phyloP scores from a whole-genome alignment of 2,888 invertebrate genomes.

The Periphyllus acericola region DNA sequence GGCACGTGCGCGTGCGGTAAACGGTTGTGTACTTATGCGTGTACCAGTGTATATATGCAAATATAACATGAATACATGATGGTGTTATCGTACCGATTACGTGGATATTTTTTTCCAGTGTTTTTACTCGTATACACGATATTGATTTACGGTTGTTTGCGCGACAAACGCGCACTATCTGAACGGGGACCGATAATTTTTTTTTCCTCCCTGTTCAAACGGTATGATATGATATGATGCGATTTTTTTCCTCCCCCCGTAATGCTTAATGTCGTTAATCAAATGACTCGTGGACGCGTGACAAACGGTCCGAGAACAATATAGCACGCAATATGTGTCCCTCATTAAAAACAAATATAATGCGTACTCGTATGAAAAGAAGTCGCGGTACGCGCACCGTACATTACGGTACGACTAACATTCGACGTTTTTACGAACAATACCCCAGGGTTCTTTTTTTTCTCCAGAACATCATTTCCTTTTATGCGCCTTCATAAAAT shows the following conservation, averaged over 20 bases:
- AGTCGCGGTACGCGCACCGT: neutral
- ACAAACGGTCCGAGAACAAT: neutral
- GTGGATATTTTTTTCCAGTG: no score
- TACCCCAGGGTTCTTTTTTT: neutral
- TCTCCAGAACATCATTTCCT: neutral
- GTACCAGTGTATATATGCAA: no score
- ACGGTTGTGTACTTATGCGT: no score
- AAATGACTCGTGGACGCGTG: constrained; percentile 14
- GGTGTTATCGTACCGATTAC: no score
- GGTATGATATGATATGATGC: neutral
- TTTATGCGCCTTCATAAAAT: constrained; percentile 6
- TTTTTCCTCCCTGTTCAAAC: neutral
- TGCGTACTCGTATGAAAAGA: neutral
- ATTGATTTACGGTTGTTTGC: neutral
- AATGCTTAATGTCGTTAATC: constrained; percentile 12
- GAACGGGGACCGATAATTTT: neutral
- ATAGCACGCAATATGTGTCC: neutral
- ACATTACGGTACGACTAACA: neutral
- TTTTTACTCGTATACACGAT: no score
- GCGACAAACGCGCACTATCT: neutral
- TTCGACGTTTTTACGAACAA: constrained; percentile 2
- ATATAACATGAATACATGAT: no score
- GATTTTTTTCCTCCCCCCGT: neutral
- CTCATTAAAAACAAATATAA: constrained; percentile 32
- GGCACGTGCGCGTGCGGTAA: no score